phyloP scores from a whole-genome alignment of 2,888 invertebrate genomes.

The Copidosoma aretas region DNA sequence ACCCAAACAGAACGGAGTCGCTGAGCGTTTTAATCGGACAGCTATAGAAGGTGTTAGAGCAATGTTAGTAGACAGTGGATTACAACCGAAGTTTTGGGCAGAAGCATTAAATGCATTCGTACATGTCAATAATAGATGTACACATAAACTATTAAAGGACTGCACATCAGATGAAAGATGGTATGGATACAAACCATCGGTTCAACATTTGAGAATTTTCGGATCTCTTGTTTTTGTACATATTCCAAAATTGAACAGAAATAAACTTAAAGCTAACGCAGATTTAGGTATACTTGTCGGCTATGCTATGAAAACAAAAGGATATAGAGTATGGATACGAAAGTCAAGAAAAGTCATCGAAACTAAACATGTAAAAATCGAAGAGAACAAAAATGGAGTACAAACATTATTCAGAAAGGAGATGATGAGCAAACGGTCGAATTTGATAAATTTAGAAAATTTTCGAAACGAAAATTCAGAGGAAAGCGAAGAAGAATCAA shows the following conservation, averaged over 20 bases:
- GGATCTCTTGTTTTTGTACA: not conserved
- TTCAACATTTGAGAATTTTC: not conserved
- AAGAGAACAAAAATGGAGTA: constrained; percentile 20
- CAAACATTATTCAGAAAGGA: constrained; percentile 6
- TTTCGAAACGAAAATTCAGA: no score
- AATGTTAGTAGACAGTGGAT: no score
- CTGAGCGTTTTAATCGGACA: no score
- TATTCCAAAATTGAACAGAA: not conserved
- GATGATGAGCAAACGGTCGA: no score
- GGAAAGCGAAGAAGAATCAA: no score
- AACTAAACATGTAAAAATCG: constrained; percentile 13
- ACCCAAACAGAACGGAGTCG: no score
- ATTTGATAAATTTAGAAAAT: no score
- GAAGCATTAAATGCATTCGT: no score
- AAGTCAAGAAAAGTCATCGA: constrained; percentile 8
- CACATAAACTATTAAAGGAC: not conserved
- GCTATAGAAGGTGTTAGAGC: no score
- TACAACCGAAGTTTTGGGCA: no score
- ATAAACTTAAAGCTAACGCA: constrained; percentile 5
- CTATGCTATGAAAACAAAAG: constrained; percentile 10
- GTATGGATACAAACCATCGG: constrained; percentile 4
- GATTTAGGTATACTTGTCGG: constrained; percentile 17
- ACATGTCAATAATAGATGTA: no score
- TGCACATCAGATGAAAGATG: constrained; percentile 5
- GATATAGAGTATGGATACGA: constrained; percentile 13